Percentiles rank a stretch among this genome's conserved stretches.
Evolutionary conservation across 2,797 vertebrate species (phyloP).

Genomic region (Sebastes elongatus): DNA sequence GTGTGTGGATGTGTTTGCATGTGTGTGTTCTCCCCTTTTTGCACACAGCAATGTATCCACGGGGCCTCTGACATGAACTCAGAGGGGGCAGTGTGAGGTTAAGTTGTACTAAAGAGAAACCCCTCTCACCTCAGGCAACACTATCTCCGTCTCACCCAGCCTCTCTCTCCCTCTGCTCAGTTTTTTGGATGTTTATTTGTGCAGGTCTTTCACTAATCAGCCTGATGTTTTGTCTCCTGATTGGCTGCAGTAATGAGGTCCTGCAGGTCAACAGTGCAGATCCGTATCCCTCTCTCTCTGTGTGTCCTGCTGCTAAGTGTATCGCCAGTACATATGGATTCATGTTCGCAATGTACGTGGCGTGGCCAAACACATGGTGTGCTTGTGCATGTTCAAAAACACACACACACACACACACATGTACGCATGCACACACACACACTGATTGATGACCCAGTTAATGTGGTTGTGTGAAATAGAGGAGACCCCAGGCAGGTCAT

Average conservation of each 20-base stretch:
- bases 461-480: conserved; percentile 64
- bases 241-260: conserved; percentile 70
- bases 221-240: conserved; percentile 67
- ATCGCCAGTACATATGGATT: conserved; percentile 2
- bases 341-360: not conserved
- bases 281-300: conserved; percentile 50
- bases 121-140: conserved; percentile 33
- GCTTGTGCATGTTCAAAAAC: conserved; percentile 2
- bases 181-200: conserved; percentile 60
- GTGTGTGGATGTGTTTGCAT: conserved; percentile 1
- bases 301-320: not conserved
- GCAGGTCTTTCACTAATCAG: conserved; percentile 64
- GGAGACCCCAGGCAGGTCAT: conserved; percentile 58
- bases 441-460: conserved; percentile 66
- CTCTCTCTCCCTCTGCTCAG: conserved; percentile 4
- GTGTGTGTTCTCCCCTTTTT: not conserved
- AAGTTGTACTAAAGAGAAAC: conserved; percentile 40
- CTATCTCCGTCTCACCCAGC: not conserved
- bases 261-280: conserved; percentile 56
- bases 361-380: not conserved
- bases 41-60: conserved; percentile 15
- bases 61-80: conserved; percentile 27
- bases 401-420: not conserved
- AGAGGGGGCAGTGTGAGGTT: conserved; percentile 37
- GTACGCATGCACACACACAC: conserved; percentile 22